phyloP scores from a whole-genome alignment of 2,797 vertebrate species.

The Mallotus villosus region DNA sequence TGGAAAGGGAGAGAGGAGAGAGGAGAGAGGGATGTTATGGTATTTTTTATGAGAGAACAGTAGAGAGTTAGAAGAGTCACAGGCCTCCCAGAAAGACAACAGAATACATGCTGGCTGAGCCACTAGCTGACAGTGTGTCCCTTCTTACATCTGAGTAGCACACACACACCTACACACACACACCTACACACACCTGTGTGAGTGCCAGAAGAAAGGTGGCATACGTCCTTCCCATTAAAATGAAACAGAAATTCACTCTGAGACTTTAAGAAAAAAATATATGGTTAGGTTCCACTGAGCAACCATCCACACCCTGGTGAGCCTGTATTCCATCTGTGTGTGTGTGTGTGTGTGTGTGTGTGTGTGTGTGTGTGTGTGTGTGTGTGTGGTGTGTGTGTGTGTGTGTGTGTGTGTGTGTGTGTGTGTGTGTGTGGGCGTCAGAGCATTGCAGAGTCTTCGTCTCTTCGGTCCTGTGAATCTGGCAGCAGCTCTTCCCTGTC shows the following conservation, averaged over 20 bases:
- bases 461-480: constrained; percentile 6
- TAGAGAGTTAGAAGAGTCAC: neutral
- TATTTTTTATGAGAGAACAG: constrained; percentile 1
- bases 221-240: no score
- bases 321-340: neutral
- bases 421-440: neutral
- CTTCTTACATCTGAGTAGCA: constrained; percentile 40
- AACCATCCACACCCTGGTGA: neutral
- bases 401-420: constrained; percentile 6
- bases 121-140: constrained; percentile 41
- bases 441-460: constrained; percentile 8
- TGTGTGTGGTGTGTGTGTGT: neutral
- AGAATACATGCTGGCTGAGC: constrained; percentile 51
- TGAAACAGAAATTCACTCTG: no score
- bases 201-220: no score
- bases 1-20: neutral
- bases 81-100: constrained; percentile 39
- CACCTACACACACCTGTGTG: neutral
- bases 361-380: constrained; percentile 13
- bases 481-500: neutral
- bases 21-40: neutral
- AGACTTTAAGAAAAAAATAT: no score
- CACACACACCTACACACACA: neutral
- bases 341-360: neutral
- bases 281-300: no score